These are phyloP conservation scores for Serripes groenlandicus DNA, from an alignment of 2,888 invertebrate genomes.

Conservation along the genomic window DNA sequence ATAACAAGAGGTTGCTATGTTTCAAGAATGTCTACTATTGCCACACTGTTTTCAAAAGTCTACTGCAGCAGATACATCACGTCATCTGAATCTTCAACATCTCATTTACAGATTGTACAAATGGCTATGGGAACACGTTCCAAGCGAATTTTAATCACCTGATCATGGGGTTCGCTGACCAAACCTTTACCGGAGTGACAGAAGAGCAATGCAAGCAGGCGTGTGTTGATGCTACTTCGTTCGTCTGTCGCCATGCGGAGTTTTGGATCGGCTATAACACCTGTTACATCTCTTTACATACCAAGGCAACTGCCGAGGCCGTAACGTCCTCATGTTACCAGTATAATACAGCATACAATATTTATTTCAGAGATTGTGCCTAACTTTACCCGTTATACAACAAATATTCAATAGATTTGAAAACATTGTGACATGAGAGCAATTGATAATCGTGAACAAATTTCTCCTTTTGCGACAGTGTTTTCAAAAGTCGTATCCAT, in stretches of 20 bases:
- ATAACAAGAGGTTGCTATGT: too few relatives aligned
- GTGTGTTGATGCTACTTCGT: constrained; percentile 8
- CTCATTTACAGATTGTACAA: constrained; percentile 7
- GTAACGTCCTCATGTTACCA: too few relatives aligned
- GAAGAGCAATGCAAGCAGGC: not conserved
- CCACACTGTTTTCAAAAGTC: too few relatives aligned
- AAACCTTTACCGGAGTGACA: not conserved
- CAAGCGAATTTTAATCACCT: not conserved
- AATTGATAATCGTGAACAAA: too few relatives aligned
- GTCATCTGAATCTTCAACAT: too few relatives aligned
- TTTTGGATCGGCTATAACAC: not conserved
- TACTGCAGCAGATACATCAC: too few relatives aligned
- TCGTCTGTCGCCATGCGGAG: constrained; percentile 1
- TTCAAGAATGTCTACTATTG: too few relatives aligned
- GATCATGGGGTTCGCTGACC: not conserved
- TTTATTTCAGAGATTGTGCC: not conserved
- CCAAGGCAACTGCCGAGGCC: not conserved
- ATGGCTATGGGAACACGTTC: constrained; percentile 4
- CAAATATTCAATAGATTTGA: too few relatives aligned
- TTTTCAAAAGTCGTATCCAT: too few relatives aligned
- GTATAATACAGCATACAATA: not conserved
- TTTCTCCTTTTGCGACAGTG: too few relatives aligned
- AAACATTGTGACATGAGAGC: too few relatives aligned
- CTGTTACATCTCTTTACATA: not conserved
- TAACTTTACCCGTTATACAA: too few relatives aligned